Evolutionary conservation across 2,113 vertebrate genomes (phyloP).

Genomic region (Tachuris rubrigastra): DNA sequence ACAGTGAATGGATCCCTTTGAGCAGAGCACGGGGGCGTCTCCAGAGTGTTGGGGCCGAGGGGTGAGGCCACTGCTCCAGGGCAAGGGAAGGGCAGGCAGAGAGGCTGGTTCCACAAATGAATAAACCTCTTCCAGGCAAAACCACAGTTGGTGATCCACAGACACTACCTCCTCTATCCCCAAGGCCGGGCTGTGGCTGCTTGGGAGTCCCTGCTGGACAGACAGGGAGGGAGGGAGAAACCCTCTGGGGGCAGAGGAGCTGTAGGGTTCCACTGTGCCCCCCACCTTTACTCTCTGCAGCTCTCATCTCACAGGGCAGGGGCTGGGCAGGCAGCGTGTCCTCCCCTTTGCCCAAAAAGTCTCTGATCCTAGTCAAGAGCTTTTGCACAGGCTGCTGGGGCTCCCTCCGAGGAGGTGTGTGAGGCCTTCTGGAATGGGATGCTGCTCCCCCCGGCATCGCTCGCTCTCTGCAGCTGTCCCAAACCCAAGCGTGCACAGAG

Average conservation of each 20-base stretch:
- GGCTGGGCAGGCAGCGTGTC: fast-evolving
- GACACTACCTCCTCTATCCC: neutral
- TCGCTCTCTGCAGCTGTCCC: conserved; percentile 14
- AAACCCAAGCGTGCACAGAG: conserved; percentile 49
- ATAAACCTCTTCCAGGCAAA: neutral
- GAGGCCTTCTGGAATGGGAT: neutral
- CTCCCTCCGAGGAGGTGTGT: neutral
- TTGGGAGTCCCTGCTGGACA: fast-evolving
- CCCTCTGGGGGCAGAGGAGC: neutral
- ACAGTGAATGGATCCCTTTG: neutral
- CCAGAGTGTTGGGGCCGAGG: neutral
- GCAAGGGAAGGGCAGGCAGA: neutral
- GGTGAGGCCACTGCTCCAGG: neutral
- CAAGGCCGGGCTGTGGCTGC: fast-evolving
- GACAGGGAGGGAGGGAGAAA: neutral
- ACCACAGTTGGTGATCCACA: neutral
- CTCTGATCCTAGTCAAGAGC: neutral
- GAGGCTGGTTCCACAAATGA: neutral
- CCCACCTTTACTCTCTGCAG: neutral
- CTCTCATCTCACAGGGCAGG: neutral
- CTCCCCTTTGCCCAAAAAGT: neutral
- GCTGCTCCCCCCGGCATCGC: neutral
- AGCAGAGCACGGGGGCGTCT: fast-evolving
- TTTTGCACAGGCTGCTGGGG: neutral
- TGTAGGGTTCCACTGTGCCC: neutral